Conservation (phyloP, 2,888 invertebrate species). For the Heteromurus nitidus region DNA sequence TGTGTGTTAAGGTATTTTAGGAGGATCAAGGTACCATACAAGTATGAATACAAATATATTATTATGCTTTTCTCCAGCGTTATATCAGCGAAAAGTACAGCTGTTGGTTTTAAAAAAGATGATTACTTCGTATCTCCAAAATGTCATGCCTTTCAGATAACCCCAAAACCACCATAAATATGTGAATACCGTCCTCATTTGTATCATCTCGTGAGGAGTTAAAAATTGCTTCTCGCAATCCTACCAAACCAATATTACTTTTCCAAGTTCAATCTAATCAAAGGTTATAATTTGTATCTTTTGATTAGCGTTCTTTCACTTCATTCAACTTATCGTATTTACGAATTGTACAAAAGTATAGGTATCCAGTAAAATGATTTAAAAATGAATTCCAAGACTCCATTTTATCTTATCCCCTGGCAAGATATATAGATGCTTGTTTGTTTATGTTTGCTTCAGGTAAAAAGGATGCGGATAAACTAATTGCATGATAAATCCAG, state of each 20-base stretch:
- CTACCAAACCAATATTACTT: too few relatives aligned
- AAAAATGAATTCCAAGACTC: too few relatives aligned
- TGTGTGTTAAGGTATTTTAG: too few relatives aligned
- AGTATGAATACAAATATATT: too few relatives aligned
- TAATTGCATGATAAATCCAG: not conserved
- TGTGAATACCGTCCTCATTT: slow-evolving; percentile 18
- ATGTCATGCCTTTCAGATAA: slow-evolving; percentile 48
- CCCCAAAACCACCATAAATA: slow-evolving; percentile 42
- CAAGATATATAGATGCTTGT: too few relatives aligned
- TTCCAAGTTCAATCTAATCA: slow-evolving; percentile 13
- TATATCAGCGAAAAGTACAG: slow-evolving; percentile 17
- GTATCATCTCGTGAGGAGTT: not conserved
- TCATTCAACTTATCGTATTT: not conserved
- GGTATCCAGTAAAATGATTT: too few relatives aligned
- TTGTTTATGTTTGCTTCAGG: slow-evolving; percentile 1
- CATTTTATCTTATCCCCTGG: too few relatives aligned
- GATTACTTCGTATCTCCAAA: slow-evolving; percentile 6
- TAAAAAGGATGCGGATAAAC: not conserved
- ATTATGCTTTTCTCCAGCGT: not conserved
- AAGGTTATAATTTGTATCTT: not conserved
- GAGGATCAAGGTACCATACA: too few relatives aligned
- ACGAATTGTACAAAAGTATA: not conserved
- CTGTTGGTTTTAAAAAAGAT: slow-evolving; percentile 18
- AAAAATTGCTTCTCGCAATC: not conserved
- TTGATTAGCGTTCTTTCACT: slow-evolving; percentile 11